Conservation (phyloP, 2,888 invertebrate species). For the Synergus gifuensis region DNA sequence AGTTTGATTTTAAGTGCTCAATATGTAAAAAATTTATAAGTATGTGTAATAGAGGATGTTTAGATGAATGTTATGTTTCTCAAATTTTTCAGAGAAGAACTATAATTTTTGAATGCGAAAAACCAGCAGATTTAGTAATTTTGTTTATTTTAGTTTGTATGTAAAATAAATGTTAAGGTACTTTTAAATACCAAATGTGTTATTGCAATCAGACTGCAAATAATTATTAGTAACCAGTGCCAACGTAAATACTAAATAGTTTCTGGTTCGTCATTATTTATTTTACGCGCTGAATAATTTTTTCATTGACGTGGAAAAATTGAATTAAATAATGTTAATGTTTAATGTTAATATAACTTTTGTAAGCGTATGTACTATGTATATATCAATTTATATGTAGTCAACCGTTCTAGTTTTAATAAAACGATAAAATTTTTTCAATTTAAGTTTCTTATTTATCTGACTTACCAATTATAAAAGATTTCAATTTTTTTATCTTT, state of each 20-base stretch:
- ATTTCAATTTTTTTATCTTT: neutral
- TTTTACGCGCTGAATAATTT: neutral
- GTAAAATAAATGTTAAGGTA: slow-evolving; percentile 1
- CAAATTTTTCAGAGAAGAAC: neutral
- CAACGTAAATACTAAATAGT: neutral
- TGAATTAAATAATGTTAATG: neutral
- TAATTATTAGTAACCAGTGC: neutral
- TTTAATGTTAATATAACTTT: neutral
- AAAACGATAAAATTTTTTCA: neutral
- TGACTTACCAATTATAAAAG: neutral
- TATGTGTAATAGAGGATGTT: neutral
- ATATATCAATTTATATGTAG: neutral
- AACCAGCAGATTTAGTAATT: neutral
- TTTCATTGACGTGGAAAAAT: neutral
- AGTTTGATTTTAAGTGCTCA: neutral
- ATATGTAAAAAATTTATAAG: neutral
- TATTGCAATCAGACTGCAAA: neutral
- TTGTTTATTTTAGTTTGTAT: too few relatives aligned
- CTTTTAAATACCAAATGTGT: neutral
- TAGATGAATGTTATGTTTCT: neutral
- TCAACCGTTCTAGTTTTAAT: neutral
- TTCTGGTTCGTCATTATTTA: slow-evolving; percentile 24
- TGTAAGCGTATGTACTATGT: neutral
- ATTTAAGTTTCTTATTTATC: neutral
- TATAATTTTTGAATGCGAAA: neutral